Evolutionary conservation across 1,140 invertebrate species (phyloP).

Genomic region (Drosophila pandora): DNA sequence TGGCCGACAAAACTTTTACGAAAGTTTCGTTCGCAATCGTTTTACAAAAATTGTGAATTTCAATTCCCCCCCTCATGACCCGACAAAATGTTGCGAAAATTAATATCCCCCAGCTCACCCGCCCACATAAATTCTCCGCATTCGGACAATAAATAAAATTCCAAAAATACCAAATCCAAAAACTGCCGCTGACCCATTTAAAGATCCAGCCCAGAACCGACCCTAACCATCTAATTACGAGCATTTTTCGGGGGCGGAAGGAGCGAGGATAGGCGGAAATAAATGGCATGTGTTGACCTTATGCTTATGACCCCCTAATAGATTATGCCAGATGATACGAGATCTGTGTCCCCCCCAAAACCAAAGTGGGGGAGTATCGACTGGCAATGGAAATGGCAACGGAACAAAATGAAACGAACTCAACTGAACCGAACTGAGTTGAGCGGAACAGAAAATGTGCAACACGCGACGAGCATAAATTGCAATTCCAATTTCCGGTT

Average conservation of each 20-base stretch:
- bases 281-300: conserved; percentile 72
- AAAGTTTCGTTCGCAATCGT: conserved; percentile 14
- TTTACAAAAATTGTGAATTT: conserved; percentile 35
- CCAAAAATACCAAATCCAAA: conserved; percentile 42
- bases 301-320: conserved; percentile 72
- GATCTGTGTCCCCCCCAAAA: conserved; percentile 27
- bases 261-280: conserved; percentile 22
- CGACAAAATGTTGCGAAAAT: conserved; percentile 53
- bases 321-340: conserved; percentile 66
- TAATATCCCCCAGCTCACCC: conserved; percentile 34
- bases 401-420: conserved; percentile 20
- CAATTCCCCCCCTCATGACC: conserved; percentile 39
- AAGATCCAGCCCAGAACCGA: conserved; percentile 5
- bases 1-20: conserved; percentile 6
- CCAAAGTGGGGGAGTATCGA: conserved; percentile 9
- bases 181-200: conserved; percentile 56
- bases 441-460: conserved; percentile 62
- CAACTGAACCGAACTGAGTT: conserved; percentile 41
- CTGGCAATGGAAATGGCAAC: conserved; percentile 18
- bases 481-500: conserved; percentile 76
- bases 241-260: conserved; percentile 8
- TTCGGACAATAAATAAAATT: conserved; percentile 57
- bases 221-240: conserved; percentile 55
- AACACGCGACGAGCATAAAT: conserved; percentile 75
- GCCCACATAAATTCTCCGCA: conserved; percentile 50